Evolutionary conservation across 2,888 invertebrate genomes (phyloP).

Genomic region (Tortrix viridana): DNA sequence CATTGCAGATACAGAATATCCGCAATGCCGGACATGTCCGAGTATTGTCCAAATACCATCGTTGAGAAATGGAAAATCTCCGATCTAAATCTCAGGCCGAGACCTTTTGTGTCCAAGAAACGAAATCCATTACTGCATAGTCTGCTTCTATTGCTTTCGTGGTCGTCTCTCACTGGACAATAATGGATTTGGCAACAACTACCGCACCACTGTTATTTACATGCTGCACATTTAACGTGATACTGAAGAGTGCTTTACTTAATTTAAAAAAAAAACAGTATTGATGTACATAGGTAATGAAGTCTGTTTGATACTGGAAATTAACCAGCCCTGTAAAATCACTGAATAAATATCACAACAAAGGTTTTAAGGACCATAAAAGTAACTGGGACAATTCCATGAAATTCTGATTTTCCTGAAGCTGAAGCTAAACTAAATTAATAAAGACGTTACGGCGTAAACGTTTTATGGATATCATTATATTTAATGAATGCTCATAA

Average conservation of each 20-base stretch:
- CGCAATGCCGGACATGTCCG: neutral
- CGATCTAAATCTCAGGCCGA: constrained; percentile 53
- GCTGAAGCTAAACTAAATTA: too few species aligned
- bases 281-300: neutral
- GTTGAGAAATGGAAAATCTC: constrained; percentile 60
- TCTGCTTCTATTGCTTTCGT: constrained; percentile 56
- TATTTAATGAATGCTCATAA: too few species aligned
- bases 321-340: neutral
- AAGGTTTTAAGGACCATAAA: too few species aligned
- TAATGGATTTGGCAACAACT: constrained; percentile 57
- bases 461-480: too few species aligned
- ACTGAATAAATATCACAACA: too few species aligned
- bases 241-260: neutral
- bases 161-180: constrained; percentile 47
- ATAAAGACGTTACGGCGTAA: too few species aligned
- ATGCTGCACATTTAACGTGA: constrained; percentile 5
- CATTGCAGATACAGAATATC: too few species aligned
- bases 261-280: neutral
- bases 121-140: constrained; percentile 54
- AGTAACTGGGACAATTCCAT: too few species aligned
- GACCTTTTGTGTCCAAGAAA: constrained; percentile 55
- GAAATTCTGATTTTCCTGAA: too few species aligned
- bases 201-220: constrained; percentile 27
- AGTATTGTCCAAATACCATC: constrained; percentile 45
- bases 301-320: neutral